A percentile compares a stretch with the other conserved stretches of the same genome.
These are phyloP conservation scores for Papilio demoleus DNA, from an alignment of 2,888 invertebrate genomes.

Conservation along the genomic window DNA sequence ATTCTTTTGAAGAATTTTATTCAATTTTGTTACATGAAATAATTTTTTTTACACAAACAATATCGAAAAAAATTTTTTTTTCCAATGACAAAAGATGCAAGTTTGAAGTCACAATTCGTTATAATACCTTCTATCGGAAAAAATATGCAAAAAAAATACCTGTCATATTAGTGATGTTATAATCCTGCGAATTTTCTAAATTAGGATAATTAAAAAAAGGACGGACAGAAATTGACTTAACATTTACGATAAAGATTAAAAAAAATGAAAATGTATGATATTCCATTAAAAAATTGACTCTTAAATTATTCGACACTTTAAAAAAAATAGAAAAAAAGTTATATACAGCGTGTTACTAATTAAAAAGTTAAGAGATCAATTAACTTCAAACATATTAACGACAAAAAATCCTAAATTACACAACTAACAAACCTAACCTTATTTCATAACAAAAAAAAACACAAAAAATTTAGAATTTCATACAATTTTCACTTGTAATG, in stretches of 20 bases:
- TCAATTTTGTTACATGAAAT: not conserved
- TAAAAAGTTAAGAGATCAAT: slow-evolving; percentile 3
- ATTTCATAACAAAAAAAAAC: not conserved
- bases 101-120: slow-evolving; percentile 20
- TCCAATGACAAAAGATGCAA: slow-evolving; percentile 17
- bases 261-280: slow-evolving; percentile 20
- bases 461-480: slow-evolving; percentile 6
- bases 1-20: not conserved
- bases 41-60: not conserved
- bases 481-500: slow-evolving; percentile 24
- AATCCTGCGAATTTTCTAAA: slow-evolving; percentile 54
- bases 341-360: not conserved
- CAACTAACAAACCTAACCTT: not conserved
- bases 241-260: slow-evolving; percentile 27
- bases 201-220: slow-evolving; percentile 39
- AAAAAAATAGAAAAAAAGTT: not conserved
- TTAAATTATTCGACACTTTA: not conserved
- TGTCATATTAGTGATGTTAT: slow-evolving; percentile 54
- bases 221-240: slow-evolving; percentile 43
- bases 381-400: not conserved
- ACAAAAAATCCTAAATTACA: not conserved
- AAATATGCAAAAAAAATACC: slow-evolving; percentile 59
- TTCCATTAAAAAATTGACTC: not conserved
- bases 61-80: not conserved
- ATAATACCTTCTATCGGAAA: slow-evolving; percentile 38